These are phyloP conservation scores for Dinocampus coccinellae DNA, from an alignment of 2,888 invertebrate genomes.

Conservation along the genomic window DNA sequence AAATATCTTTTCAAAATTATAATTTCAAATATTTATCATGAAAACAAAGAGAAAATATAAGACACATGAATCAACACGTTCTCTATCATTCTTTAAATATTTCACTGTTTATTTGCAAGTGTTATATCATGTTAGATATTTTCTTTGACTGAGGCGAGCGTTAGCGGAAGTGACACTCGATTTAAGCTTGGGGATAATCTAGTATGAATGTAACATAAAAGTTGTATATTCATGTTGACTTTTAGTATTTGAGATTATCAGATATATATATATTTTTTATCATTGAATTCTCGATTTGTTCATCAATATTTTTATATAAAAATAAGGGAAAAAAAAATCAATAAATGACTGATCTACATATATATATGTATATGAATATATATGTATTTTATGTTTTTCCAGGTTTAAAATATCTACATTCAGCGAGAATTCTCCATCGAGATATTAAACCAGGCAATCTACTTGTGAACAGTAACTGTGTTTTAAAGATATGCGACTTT, in stretches of 20 bases:
- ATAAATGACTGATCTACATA: too few relatives aligned
- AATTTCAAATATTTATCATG: too few relatives aligned
- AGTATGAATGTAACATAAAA: constrained; percentile 26
- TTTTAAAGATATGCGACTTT: constrained; percentile 99
- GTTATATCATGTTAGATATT: background rate
- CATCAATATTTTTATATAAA: background rate
- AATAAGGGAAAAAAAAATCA: background rate
- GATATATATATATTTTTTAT: background rate
- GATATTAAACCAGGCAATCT: constrained; percentile 99
- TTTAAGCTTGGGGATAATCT: constrained; percentile 28
- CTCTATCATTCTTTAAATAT: constrained; percentile 20
- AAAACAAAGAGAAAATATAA: too few relatives aligned
- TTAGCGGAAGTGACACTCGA: constrained; percentile 7
- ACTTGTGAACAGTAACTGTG: constrained; percentile 99
- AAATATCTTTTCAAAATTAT: too few relatives aligned
- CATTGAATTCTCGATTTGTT: background rate
- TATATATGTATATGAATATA: background rate
- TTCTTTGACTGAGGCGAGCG: background rate
- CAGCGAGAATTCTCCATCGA: constrained; percentile 96
- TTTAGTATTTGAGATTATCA: background rate
- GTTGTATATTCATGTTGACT: background rate
- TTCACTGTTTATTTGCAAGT: background rate
- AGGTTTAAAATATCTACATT: constrained; percentile 98
- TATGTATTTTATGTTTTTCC: constrained; percentile 47
- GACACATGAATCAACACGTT: too few relatives aligned